Base-by-base conservation (phyloP, 2,113 vertebrate genomes). In the Daboia siamensis region DNA sequence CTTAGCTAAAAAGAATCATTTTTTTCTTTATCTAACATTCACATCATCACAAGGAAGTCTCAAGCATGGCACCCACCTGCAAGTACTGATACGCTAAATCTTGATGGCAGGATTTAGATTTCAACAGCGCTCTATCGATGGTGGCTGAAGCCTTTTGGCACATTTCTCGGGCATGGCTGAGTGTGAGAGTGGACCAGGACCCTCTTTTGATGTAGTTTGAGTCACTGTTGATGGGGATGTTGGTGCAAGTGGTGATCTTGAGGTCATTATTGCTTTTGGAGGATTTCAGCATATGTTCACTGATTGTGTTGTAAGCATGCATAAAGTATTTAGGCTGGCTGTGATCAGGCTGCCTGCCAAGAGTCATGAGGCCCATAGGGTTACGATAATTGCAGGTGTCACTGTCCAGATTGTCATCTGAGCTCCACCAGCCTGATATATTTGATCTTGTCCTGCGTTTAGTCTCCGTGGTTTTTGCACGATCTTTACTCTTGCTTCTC, bases 371-470 rank as follows among this genome's bases (percentile, higher is more conserved):
- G 89, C 98, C 98, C 97, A 98, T 98, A 0, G 98, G 98, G 96
- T 98, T 98, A 11, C 98, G 98, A 97, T 99, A 99, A 95, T 98
- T 99, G 97, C 98, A 98, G 93, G 99, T 96, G 13, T 99, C 98
- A 0, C 95, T 96, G 57, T 98, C 98, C 96, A 99, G 96, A 96
- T 98, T 98, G 96, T 99, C 99, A 0, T 99, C 99, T 0, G 99
- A 99, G 95, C 99, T 99, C 99, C 99, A 99, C 97, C 99, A 99
- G 93, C 99, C 99, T 0, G 99, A 99, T 97, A 99, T 99, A 97
- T 99, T 99, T 94, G 99, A 99, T 61, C 99, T 98, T 69, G 98
- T 98, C 51, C 99, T 97, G 64, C 99, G 97, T 92, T 99, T 99
- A 92, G 98, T 97, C 95, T 99, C 99, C 0, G 98, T 98, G 1